A percentile compares a stretch with the other conserved stretches of the same genome.
These are phyloP conservation scores for Sapajus apella DNA, from an alignment of 2,113 vertebrate species.

Conservation along the genomic window DNA sequence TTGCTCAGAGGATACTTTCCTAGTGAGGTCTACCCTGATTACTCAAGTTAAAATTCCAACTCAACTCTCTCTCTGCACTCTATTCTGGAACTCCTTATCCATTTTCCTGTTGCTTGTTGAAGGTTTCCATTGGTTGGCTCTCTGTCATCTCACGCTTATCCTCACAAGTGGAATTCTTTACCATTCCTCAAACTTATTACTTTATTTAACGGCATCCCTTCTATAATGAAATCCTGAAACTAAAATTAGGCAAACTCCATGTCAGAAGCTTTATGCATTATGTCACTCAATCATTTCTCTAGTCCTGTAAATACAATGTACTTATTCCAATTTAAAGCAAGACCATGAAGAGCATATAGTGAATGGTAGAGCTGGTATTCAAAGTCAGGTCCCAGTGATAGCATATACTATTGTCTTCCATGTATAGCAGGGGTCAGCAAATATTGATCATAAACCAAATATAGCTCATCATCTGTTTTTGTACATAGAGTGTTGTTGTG, in stretches of 20 bases:
- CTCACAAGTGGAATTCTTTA: background rate
- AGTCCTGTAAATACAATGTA: background rate
- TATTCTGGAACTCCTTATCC: background rate
- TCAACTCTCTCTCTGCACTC: background rate
- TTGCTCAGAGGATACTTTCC: background rate
- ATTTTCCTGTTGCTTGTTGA: background rate
- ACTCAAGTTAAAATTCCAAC: background rate
- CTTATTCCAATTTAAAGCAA: background rate
- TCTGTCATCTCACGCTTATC: background rate
- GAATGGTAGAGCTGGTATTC: background rate
- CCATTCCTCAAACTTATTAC: background rate
- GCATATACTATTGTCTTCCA: background rate
- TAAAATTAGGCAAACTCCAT: background rate
- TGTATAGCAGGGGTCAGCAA: background rate
- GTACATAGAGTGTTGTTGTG: background rate
- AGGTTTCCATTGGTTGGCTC: background rate
- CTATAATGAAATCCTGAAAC: background rate
- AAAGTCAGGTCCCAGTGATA: background rate
- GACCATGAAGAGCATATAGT: background rate
- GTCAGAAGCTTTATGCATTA: background rate
- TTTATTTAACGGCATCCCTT: background rate
- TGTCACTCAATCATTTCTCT: background rate
- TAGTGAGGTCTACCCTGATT: background rate
- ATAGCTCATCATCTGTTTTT: background rate
- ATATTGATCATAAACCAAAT: background rate